Base-by-base conservation (phyloP, 2,888 invertebrate species). In the Corythucha ciliata region DNA sequence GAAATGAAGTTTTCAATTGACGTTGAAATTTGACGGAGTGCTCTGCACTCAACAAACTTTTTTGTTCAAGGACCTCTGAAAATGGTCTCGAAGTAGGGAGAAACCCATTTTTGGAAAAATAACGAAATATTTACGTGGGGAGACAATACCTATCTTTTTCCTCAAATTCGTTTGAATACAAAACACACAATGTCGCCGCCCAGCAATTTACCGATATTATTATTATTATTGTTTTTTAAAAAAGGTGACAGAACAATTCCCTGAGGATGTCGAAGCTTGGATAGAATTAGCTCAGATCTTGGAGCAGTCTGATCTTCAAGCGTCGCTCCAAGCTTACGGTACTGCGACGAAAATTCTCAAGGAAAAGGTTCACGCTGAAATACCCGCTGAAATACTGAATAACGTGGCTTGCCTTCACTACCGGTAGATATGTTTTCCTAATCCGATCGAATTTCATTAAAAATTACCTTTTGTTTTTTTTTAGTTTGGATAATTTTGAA, bases 181-280 rank as follows among this genome's bases (percentile, higher is more conserved):
- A n/a, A n/a, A n/a, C n/a, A n/a, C n/a, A n/a, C n/a, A n/a, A n/a
- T n/a, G n/a, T n/a, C n/a, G n/a, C n/a, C n/a, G n/a, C n/a, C n/a
- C n/a, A n/a, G n/a, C n/a, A n/a, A n/a, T n/a, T n/a, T n/a, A n/a
- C n/a, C n/a, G n/a, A n/a, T n/a, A n/a, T n/a, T n/a, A n/a, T n/a
- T n/a, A n/a, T n/a, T n/a, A n/a, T n/a, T n/a, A n/a, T n/a, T n/a
- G n/a, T n/a, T n/a, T n/a, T n/a, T n/a, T n/a, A n/a, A n/a, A n/a
- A n/a, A n/a, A 96, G 72, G 88, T 89, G 20, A 93, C 96, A 0
- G 93, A 94, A 66, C 90, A 94, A 69, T 92, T 90, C 67, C 93
- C 96, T 0, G 96, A 98, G 62, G 98, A 99, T 68, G 90, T 97
- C 2, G 98, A 98, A 68, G 97, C 96, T 0, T 97, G 96, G 96